Evolutionary conservation across 2,797 vertebrate species (phyloP), one percentile per base, ranked within the genome.

Genomic region (Threskiornis aethiopicus): DNA sequence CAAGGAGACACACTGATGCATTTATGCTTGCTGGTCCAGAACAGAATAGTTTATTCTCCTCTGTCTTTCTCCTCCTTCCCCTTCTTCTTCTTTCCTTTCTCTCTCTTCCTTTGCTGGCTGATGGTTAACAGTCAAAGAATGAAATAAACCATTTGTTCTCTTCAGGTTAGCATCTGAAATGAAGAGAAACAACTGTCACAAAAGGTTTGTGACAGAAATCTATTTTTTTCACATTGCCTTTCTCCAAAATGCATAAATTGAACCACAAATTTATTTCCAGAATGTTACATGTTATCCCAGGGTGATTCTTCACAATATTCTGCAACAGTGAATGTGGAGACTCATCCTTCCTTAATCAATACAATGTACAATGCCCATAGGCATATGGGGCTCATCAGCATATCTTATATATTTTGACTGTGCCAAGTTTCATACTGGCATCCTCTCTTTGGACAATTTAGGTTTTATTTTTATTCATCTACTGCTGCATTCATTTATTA

Each of bases 211-310:
- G 75, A 67, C 75, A 82, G 59, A 93, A 83, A 87, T 58, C 41
- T 61, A 47, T 55, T 71, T 83, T 83, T 94, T 89, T 73, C 47
- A 10, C 52, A 58, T 58, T 90, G 22, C 49, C 73, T 96, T 88
- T 81, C 71, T 95, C 72, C 31, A 66, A 93, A 97, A 85, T 66
- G 70, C 69, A 76, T 95, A 72, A 83, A 87, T 35, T 88, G 80
- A 84, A 72, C 39, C 65, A 83, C 58, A 93, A 92, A 97, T 97
- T 95, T 91, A 95, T 97, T 97, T 97, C 72, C 80, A 88, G 44
- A 61, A 70, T 89, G 44, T 95, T 94, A 84, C 72, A 86, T 78
- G 24, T 72, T 94, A 90, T 97, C 96, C 91, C 94, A 84, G 82
- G 93, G 80, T 97, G 87, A 96, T 97, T 96, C 91, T 96, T 95